phyloP scores from a whole-genome alignment of 1,140 invertebrate genomes.

The Drosophila busckii region DNA sequence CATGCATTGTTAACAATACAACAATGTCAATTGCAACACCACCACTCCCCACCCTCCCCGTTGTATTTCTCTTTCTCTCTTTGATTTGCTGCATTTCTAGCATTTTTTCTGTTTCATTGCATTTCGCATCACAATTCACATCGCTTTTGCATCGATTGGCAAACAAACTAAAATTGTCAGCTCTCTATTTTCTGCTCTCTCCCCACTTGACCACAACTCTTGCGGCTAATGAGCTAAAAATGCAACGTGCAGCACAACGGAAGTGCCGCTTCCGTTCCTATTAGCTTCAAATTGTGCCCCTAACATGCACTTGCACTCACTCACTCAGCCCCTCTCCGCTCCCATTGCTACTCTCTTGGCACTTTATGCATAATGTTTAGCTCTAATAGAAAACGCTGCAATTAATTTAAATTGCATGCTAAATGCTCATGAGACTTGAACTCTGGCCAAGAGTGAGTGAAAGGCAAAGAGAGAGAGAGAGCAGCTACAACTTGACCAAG shows the following conservation, averaged over 20 bases:
- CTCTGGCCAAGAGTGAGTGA: too few relatives aligned
- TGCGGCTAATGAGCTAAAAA: conserved; percentile 36
- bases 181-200: background rate
- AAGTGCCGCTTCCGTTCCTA: conserved; percentile 33
- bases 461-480: too few relatives aligned
- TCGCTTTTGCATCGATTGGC: conserved; percentile 18
- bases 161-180: conserved; percentile 12
- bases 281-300: conserved; percentile 37
- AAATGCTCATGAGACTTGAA: conserved; percentile 11
- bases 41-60: background rate
- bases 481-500: too few relatives aligned
- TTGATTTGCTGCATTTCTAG: background rate
- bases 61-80: background rate
- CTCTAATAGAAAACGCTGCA: conserved; percentile 41
- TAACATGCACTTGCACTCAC: conserved; percentile 1
- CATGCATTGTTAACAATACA: conserved; percentile 39
- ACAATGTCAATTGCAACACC: conserved; percentile 19
- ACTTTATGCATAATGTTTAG: conserved; percentile 58
- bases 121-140: conserved; percentile 14
- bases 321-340: background rate
- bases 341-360: background rate
- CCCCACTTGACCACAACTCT: conserved; percentile 1
- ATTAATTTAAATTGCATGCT: conserved; percentile 67
- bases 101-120: conserved; percentile 6
- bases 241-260: conserved; percentile 19